Base-by-base conservation (phyloP, 2,113 vertebrate genomes). In the Oostethus manadensis region DNA sequence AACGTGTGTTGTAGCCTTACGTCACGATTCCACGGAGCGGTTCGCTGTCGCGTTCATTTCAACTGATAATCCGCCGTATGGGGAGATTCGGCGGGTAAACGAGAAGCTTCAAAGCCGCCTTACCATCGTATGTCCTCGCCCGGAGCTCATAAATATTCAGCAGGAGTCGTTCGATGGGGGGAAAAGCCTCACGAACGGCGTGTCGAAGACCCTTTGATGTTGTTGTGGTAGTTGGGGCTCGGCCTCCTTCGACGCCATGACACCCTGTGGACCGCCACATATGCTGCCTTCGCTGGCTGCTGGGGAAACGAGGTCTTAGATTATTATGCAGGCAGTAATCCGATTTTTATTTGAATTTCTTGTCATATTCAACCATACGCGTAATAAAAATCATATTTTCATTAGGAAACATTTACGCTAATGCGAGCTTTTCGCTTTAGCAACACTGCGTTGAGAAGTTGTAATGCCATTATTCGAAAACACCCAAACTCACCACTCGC, bases 241-340 rank as follows among this genome's bases (percentile, higher is more conserved):
- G 75, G 72, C 79, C 81, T 80, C 63, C 0, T 20, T 63, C 77
- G 66, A 70, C 86, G 87, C 85, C 87, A 88, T 89, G 79, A 81
- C 53, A 70, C 58, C 13, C 38, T 45, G 35, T 64, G 44, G 0
- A 15, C 35, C 59, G 61, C 35, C 40, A 45, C 3, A 1, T 0
- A 13, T 43, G 81, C 0, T 57, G 71, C 80, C 2, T 84, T 87
- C 79, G 82, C 0, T 66, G 3, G 6, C 47, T 13, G 60, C 68
- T 26, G 82, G 38, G 70, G 63, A 68, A 35, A 38, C 10, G 5
- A 35, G 4, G 3, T 6, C 51, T 18, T 33, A 1, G 11, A 20
- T 35, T 1, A 33, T 38, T 18, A 18, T n/a, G 10, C 33, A 20
- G 7, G n/a, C 38, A 14, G 13, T 14, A 14, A 42, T 42, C 11